phyloP scores from a whole-genome alignment of 2,888 invertebrate species.

The Embidobia sp. region DNA sequence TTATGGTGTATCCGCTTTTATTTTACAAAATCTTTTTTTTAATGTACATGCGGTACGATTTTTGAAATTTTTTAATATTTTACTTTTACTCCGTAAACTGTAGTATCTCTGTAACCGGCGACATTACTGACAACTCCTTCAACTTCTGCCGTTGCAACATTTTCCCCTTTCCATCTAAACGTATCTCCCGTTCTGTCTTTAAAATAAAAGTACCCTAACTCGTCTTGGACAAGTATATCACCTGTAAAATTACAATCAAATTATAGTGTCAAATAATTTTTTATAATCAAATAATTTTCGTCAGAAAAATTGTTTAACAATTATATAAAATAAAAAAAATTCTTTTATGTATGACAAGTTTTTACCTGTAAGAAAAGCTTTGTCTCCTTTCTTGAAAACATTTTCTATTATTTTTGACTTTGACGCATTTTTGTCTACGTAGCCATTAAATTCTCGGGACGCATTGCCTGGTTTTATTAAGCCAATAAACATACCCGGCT shows the following conservation, averaged over 20 bases:
- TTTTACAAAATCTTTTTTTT: too few relatives aligned
- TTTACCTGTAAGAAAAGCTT: slow-evolving; percentile 84
- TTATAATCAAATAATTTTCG: too few relatives aligned
- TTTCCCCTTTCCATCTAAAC: slow-evolving; percentile 87
- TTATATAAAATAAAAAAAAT: too few relatives aligned
- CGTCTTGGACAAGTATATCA: slow-evolving; percentile 85
- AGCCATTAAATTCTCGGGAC: slow-evolving; percentile 87
- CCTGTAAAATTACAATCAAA: too few relatives aligned
- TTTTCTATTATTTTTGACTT: slow-evolving; percentile 85
- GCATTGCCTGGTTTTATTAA: slow-evolving; percentile 86
- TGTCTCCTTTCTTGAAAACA: slow-evolving; percentile 86
- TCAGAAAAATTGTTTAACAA: too few relatives aligned
- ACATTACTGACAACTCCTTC: slow-evolving; percentile 85
- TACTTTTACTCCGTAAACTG: slow-evolving; percentile 96
- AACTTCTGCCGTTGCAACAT: slow-evolving; percentile 87
- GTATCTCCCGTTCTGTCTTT: slow-evolving; percentile 86
- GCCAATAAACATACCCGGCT: slow-evolving; percentile 93
- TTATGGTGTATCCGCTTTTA: too few relatives aligned
- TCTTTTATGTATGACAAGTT: background rate
- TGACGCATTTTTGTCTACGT: slow-evolving; percentile 85
- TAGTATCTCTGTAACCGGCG: slow-evolving; percentile 89
- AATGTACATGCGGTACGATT: too few relatives aligned
- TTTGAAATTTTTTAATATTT: too few relatives aligned
- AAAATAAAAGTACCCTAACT: slow-evolving; percentile 86
- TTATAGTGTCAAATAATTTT: too few relatives aligned